Base-by-base conservation (phyloP, 2,113 vertebrate genomes). In the Menidia beryllina region DNA sequence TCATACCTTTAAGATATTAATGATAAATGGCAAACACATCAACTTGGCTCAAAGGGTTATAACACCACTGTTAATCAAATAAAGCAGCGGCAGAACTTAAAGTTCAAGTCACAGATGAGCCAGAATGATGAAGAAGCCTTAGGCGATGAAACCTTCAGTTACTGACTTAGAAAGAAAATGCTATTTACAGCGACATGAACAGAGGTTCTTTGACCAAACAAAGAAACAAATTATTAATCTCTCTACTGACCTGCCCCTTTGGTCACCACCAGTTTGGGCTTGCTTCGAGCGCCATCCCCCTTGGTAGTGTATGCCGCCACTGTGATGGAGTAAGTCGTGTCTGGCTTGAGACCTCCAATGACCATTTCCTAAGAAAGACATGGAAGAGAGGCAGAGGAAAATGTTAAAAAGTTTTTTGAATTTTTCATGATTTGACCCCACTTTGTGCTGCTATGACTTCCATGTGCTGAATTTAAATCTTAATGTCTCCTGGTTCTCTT, bases 271-370 rank as follows among this genome's bases (percentile, higher is more conserved):
- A 97, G 92, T 71, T 96, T 98, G 1, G 97, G 95, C 83, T 97
- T 99, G 93, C 97, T 98, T 73, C 97, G 97, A 13, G 96, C 96
- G 2, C 97, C 97, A 23, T 99, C 98, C 43, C 98, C 98, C 84
- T 99, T 99, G 94, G 97, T 98, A 88, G 98, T 99, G 91, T 99
- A 99, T 5, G 98, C 98, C 3, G 98, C 97, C 72, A 99, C 98
- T 0, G 97, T 99, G 88, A 99, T 93, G 83, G 97, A 99, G 83
- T 99, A 99, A 3, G 95, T 91, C 30, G 96, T 99, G 91, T 99
- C 96, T 0, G 98, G 95, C 91, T 97, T 95, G 54, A 99, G 93
- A 75, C 96, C 95, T 81, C 95, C 92, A 72, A 99, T 97, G 89
- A 97, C 59, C 97, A 99, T 98, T 81, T 99, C 98, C 98, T 99